Base-by-base conservation (phyloP, 2,113 vertebrate genomes). In the Astur gentilis region DNA sequence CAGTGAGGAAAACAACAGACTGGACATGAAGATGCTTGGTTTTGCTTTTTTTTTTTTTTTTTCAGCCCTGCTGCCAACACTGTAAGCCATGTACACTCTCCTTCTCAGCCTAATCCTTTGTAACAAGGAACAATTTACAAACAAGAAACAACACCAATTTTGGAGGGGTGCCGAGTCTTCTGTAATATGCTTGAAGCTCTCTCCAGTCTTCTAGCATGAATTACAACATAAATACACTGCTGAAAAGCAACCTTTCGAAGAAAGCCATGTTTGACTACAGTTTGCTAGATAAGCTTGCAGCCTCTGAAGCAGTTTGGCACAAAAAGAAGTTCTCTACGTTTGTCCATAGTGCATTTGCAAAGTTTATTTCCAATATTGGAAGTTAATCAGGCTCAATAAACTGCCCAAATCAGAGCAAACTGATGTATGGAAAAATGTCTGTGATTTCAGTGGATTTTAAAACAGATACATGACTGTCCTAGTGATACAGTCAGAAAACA, bases 401-500 rank as follows among this genome's bases (percentile, higher is more conserved):
- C 21, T 71, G 16, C 34, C 22, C 89, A 83, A 73, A 85, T 73
- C 60, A 83, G 89, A 89, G 75, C 26, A 21, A 86, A 17, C 0
- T 66, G 12, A 62, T 36, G 8, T 69, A 36, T 69, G 72, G 78
- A 83, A 85, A 75, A 83, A 32, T 18, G 31, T 76, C 42, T 47
- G 1, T 71, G 32, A 27, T 81, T 90, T 93, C 69, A 85, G 66
- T 69, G 34, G 52, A 29, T 95, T 93, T 94, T 91, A 61, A 88
- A 91, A 44, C 21, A 58, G 61, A 77, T 64, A 47, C 31, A 3
- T 9, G 23, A 89, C 42, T 52, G 16, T 87, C 40, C 15, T 85
- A 36, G 47, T 38, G 42, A 78, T 70, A 83, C 90, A 97, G 92
- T 96, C 84, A 92, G 95, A 97, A 98, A 97, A 89, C 66, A 47